Evolutionary conservation across 2,888 invertebrate genomes (phyloP), one percentile per base, ranked within the genome.

Genomic region (Ennomos fuscantarius): DNA sequence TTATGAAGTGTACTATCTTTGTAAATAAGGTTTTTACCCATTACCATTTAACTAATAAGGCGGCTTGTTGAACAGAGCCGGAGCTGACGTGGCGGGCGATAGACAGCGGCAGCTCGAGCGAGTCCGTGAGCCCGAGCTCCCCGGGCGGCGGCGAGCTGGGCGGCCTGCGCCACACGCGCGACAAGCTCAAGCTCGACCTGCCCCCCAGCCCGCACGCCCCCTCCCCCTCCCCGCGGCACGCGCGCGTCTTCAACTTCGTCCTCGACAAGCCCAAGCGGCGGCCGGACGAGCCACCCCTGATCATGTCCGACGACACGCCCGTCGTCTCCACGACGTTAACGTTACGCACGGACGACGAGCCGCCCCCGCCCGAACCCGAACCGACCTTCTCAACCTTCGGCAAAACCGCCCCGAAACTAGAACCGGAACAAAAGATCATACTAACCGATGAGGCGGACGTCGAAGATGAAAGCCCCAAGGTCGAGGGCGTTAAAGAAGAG

Each of bases 121-220:
- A 91, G 55, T 89, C 92, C 0, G 87, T 84, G 36, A 89, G 89
- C 55, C 92, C 92, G 0, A 85, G 87, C 65, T 89, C 90, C 0
- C 91, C 89, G 0, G 47, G 46, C 35, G 82, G 83, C 33, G 87
- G 87, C 55, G 82, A 90, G 5, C 84, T 96, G 8, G 96, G 96
- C 15, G 96, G 96, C 9, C 81, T 96, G 37, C 84, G 96, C 10
- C 96, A 96, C 76, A 96, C 96, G 6, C 87, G 95, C 59, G 95
- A 95, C 78, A 93, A 93, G 63, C 89, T 96, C 11, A 96, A 95
- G 76, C 87, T 96, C 9, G 95, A 96, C 81, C 84, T 96, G 32
- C 94, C 94, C 0, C 93, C 93, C 1, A 93, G 93, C 70, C 94
- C 94, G 0, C 87, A 84, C 66, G 74, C 82, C 12, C 85, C 89